Evolutionary conservation across 2,888 invertebrate species (phyloP).

Genomic region (Folsomia candida): DNA sequence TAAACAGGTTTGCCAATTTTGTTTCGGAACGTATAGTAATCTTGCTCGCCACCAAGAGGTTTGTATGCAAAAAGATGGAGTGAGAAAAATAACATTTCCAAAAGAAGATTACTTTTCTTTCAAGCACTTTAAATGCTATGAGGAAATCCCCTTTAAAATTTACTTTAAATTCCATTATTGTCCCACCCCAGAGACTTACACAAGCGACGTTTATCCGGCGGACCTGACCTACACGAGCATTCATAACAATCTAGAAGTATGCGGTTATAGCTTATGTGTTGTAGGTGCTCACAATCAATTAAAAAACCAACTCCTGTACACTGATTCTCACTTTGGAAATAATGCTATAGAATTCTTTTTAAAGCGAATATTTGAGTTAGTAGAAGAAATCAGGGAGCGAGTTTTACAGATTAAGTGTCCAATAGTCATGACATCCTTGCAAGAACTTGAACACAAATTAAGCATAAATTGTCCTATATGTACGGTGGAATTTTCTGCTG

Average conservation of each 20-base stretch:
- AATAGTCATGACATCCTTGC: too few species aligned
- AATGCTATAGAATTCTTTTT: background rate
- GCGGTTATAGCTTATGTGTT: background rate
- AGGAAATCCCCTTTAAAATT: background rate
- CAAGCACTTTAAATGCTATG: background rate
- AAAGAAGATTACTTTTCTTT: background rate
- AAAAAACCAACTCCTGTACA: background rate
- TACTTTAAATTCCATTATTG: background rate
- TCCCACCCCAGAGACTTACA: background rate
- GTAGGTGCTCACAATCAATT: background rate
- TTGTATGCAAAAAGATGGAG: too few species aligned
- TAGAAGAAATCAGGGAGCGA: background rate
- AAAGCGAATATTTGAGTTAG: background rate
- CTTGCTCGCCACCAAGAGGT: too few species aligned
- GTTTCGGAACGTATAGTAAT: too few species aligned
- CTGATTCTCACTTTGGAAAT: background rate
- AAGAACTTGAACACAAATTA: too few species aligned
- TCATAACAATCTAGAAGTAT: background rate
- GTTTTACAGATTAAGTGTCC: background rate
- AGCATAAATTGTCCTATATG: too few species aligned
- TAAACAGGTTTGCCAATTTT: background rate
- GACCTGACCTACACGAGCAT: background rate
- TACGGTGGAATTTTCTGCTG: too few species aligned
- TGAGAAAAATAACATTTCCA: too few species aligned
- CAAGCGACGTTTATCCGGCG: background rate